Conservation (phyloP, 2,797 vertebrate species). For the Myoxocephalus aenaeus region DNA sequence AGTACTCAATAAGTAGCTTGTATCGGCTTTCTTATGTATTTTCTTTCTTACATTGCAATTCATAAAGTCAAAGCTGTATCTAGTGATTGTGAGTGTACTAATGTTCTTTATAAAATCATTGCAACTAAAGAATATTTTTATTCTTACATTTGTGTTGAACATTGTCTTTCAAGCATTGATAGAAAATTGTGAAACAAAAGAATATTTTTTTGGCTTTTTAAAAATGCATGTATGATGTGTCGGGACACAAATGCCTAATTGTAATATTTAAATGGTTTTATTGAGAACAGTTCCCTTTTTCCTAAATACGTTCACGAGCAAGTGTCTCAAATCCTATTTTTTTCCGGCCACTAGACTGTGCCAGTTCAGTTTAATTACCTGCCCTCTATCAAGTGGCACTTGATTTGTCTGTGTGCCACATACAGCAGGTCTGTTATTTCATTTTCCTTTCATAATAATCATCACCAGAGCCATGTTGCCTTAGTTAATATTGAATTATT, state of each 20-base stretch:
- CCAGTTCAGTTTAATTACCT: constrained; percentile 3
- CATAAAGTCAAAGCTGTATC: not conserved
- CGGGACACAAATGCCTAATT: not conserved
- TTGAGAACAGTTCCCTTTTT: not conserved
- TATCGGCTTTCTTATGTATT: constrained; percentile 15
- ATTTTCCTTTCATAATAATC: constrained; percentile 9
- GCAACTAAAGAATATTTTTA: not conserved
- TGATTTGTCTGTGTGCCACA: constrained; percentile 6
- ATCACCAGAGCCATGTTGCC: not conserved
- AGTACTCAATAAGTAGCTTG: not conserved
- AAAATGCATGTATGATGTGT: not conserved
- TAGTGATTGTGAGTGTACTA: not conserved
- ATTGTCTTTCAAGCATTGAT: not conserved
- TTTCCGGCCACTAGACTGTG: not conserved
- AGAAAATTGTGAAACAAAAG: not conserved
- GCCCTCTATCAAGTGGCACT: constrained; percentile 9
- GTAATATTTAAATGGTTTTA: not conserved
- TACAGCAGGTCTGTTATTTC: not conserved
- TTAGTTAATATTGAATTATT: constrained; percentile 26
- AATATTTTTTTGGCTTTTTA: not conserved
- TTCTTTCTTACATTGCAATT: not conserved
- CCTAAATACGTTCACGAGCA: not conserved
- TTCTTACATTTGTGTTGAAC: not conserved
- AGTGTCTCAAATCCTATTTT: constrained; percentile 7
- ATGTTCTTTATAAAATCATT: not conserved